Evolutionary conservation across 2,888 invertebrate species (phyloP).

Genomic region (Cataglyphis albicans): DNA sequence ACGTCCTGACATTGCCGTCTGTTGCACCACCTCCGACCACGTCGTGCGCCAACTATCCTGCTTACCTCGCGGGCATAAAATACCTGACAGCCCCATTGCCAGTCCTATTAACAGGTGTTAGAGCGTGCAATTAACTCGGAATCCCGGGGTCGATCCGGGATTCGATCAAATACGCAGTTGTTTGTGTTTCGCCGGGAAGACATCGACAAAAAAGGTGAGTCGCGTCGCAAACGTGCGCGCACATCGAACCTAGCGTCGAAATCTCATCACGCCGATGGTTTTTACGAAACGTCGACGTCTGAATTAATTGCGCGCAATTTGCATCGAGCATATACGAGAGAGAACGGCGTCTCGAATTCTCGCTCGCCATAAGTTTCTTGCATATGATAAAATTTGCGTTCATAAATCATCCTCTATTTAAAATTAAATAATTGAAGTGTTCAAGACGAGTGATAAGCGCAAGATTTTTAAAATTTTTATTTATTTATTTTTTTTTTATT

Average conservation of each 20-base stretch:
- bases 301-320: constrained; percentile 37
- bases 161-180: constrained; percentile 63
- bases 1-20: constrained; percentile 78
- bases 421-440: not conserved
- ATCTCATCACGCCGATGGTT: constrained; percentile 28
- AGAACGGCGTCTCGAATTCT: not conserved
- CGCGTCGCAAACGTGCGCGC: not conserved
- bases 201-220: constrained; percentile 18
- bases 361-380: constrained; percentile 6
- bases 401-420: not conserved
- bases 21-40: constrained; percentile 70
- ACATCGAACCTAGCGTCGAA: not conserved
- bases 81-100: constrained; percentile 81
- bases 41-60: constrained; percentile 72
- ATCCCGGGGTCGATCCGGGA: constrained; percentile 64
- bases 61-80: constrained; percentile 81
- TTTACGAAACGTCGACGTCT: constrained; percentile 26
- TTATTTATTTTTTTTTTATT: constrained; percentile 32
- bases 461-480: not conserved
- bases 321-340: not conserved
- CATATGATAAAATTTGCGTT: not conserved
- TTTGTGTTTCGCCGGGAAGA: constrained; percentile 45
- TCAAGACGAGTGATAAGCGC: not conserved
- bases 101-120: constrained; percentile 82
- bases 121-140: constrained; percentile 81